Base-by-base conservation (phyloP, 1,140 invertebrate species). In the Stegodyphus dumicola region DNA sequence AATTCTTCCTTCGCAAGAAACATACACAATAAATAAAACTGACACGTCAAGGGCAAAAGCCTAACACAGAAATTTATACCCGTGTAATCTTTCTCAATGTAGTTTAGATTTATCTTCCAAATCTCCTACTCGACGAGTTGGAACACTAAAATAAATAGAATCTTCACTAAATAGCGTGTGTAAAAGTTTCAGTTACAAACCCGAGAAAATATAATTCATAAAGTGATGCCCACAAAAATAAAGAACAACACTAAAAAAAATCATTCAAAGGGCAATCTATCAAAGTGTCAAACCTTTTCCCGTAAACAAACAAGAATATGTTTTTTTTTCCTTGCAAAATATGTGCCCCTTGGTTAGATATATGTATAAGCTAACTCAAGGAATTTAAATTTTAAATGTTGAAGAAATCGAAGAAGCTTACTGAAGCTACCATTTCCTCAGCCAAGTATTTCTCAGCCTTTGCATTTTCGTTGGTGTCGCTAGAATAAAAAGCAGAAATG, bases 361-460 rank as follows among this genome's bases (percentile, higher is more conserved):
- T 60, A 77, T 77, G 75, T 66, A 77, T 65, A 77, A 66, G 48
- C 11, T 66, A 60, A 60, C 6, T 77, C 11, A 7, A 10, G 60
- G 18, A 77, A 77, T 77, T 77, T 77, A 77, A 77, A 77, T 77
- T 77, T 77, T 64, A 77, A 77, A 77, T 77, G 33, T 66, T 65
- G 49, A 7, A 71, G 69, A 49, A 49, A 49, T 60, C 9, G 56
- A 60, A 60, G 56, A 60, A 60, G 15, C 56, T 60, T 60, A 11
- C 56, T 15, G 15, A 60, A 60, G 9, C 56, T 60, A 60, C 56
- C 15, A 60, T 60, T 60, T 15, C 15, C 56, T 60, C 9, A 5
- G 56, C 56, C 56, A 60, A 11, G 56, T 60, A 60, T 60, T 60
- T 60, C 56, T 60, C 15, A 11, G 9, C 15, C 56, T 60, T 60